These are phyloP conservation scores for Acronicta psi DNA, from an alignment of 2,888 invertebrate genomes.

Conservation along the genomic window DNA sequence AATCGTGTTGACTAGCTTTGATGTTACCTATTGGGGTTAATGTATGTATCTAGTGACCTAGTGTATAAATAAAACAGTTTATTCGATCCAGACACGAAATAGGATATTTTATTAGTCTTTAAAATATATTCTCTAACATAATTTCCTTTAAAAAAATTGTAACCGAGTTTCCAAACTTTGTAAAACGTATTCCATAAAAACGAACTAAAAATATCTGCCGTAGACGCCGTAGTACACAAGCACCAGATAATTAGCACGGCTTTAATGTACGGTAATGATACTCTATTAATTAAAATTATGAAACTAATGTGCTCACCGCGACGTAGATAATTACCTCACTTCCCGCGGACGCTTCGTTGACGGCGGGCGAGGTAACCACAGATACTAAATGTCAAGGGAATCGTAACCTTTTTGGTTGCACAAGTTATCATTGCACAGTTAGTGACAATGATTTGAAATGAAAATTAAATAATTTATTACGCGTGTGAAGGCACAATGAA, in stretches of 20 bases:
- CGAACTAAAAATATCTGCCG: slow-evolving; percentile 2
- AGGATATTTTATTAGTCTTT: no score
- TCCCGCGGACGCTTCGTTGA: slow-evolving; percentile 36
- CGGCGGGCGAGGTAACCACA: slow-evolving; percentile 40
- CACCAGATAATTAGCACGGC: slow-evolving; percentile 31
- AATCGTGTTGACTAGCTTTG: slow-evolving; percentile 21
- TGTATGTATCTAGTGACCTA: no score
- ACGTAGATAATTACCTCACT: slow-evolving; percentile 45
- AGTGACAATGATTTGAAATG: slow-evolving; percentile 16
- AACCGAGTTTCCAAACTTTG: background rate
- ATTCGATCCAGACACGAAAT: background rate
- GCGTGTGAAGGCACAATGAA: slow-evolving; percentile 15
- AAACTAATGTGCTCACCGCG: slow-evolving; percentile 42
- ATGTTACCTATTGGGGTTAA: slow-evolving; percentile 12
- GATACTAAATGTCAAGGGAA: slow-evolving; percentile 56
- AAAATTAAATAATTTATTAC: slow-evolving; percentile 19
- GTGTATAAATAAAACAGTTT: background rate
- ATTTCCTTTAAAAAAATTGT: background rate
- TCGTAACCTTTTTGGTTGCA: slow-evolving; percentile 49
- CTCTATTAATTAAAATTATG: slow-evolving; percentile 46
- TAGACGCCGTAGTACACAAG: slow-evolving; percentile 3
- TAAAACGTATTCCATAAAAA: background rate
- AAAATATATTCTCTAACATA: background rate
- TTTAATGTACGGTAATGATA: slow-evolving; percentile 49
- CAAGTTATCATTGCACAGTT: slow-evolving; percentile 35